Evolutionary conservation across 2,888 invertebrate species (phyloP).

Genomic region (Eupithecia insigniata): DNA sequence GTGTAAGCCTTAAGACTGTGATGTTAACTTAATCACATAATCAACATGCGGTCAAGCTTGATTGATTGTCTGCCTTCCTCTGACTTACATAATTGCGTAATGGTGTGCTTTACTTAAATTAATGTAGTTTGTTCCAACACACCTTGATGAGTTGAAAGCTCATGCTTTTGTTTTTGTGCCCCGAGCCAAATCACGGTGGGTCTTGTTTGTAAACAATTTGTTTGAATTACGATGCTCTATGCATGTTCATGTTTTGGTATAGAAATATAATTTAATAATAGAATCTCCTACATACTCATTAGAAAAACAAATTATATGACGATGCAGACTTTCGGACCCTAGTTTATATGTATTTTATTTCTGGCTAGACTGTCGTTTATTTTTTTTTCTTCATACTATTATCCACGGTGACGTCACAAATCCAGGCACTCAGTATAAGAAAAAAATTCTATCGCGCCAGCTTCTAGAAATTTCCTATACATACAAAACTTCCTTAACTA

Average conservation of each 20-base stretch:
- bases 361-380: too few relatives aligned
- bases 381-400: too few relatives aligned
- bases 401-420: too few relatives aligned
- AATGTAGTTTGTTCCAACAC: constrained; percentile 43
- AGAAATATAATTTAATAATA: not conserved
- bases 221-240: constrained; percentile 24
- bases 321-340: not conserved
- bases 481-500: too few relatives aligned
- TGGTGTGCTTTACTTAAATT: constrained; percentile 55
- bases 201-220: constrained; percentile 43
- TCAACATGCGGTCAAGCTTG: constrained; percentile 64
- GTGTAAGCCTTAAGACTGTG: constrained; percentile 31
- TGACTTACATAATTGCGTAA: constrained; percentile 59
- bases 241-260: not conserved
- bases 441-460: too few relatives aligned
- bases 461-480: too few relatives aligned
- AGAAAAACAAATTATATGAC: not conserved
- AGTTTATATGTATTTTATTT: too few relatives aligned
- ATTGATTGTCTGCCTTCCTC: constrained; percentile 62
- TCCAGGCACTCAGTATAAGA: too few relatives aligned
- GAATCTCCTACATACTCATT: not conserved
- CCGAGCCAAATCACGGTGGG: constrained; percentile 43
- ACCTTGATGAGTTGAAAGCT: constrained; percentile 45
- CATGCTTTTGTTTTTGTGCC: constrained; percentile 45
- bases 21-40: constrained; percentile 71